phyloP scores from a whole-genome alignment of 2,113 vertebrate species.

The Aegithalos caudatus region DNA sequence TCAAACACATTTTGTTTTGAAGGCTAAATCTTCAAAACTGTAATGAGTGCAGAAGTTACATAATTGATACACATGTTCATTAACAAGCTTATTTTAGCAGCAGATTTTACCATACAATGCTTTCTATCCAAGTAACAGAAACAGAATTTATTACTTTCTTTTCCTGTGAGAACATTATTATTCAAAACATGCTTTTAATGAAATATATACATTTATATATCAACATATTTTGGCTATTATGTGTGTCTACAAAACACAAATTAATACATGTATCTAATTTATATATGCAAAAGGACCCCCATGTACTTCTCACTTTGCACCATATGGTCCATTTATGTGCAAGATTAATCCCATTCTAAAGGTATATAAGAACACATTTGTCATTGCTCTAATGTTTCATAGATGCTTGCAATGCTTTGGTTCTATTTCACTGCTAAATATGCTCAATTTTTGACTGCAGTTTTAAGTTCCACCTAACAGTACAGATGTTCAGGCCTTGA shows the following conservation, averaged over 20 bases:
- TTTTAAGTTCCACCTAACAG: background rate
- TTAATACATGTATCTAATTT: background rate
- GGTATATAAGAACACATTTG: background rate
- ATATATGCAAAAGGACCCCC: background rate
- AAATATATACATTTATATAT: background rate
- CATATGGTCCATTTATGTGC: background rate
- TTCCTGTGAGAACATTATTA: background rate
- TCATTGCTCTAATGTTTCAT: background rate
- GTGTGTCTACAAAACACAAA: background rate
- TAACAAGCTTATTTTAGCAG: background rate
- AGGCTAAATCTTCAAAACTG: background rate
- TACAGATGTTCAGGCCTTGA: background rate
- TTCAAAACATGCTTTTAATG: background rate
- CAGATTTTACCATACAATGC: background rate
- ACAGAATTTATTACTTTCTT: background rate
- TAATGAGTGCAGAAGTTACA: background rate
- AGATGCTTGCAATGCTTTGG: background rate
- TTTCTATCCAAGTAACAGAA: background rate
- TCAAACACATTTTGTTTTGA: background rate
- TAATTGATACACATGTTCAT: background rate
- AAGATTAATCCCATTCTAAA: background rate
- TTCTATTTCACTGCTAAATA: background rate
- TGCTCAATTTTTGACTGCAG: background rate
- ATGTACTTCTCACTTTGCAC: background rate
- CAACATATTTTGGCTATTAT: background rate